These are phyloP conservation scores for Rotaria magnacalcarata DNA, from an alignment of 2,888 invertebrate genomes.

Conservation along the genomic window DNA sequence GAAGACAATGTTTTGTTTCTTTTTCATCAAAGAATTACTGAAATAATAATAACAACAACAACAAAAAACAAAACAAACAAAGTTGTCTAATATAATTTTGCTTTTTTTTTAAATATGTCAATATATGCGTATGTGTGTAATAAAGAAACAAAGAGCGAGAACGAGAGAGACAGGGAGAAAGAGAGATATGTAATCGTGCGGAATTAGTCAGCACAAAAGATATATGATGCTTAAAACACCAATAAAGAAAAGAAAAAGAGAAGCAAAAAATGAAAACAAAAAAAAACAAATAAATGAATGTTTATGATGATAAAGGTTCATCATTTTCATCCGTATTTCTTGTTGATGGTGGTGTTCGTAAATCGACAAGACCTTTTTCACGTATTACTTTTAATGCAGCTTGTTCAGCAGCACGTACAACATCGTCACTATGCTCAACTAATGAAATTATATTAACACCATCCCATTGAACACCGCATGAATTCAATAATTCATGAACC, in stretches of 20 bases:
- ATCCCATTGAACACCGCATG: conserved; percentile 47
- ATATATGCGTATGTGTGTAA: conserved; percentile 28
- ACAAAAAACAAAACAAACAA: conserved; percentile 26
- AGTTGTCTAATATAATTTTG: conserved; percentile 1
- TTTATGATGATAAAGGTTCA: not conserved
- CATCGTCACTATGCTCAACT: conserved; percentile 44
- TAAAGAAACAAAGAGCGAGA: not conserved
- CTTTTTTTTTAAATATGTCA: conserved; percentile 1
- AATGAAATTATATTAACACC: conserved; percentile 41
- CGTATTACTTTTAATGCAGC: conserved; percentile 44
- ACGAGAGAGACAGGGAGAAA: not conserved
- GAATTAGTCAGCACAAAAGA: not conserved
- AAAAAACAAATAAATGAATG: conserved; percentile 5
- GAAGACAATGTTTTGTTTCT: conserved; percentile 9
- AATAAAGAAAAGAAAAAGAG: not conserved
- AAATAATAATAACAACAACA: conserved; percentile 19
- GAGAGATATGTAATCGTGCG: not conserved
- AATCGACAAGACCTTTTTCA: conserved; percentile 22
- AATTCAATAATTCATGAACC: conserved; percentile 40
- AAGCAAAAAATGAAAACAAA: not conserved
- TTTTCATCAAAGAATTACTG: conserved; percentile 29
- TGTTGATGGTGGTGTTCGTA: not conserved
- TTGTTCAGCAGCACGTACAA: conserved; percentile 42
- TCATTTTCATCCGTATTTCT: conserved; percentile 6
- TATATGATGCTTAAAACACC: conserved; percentile 16